These are phyloP conservation scores for Dione vanillae DNA, from an alignment of 2,888 invertebrate genomes.

Conservation along the genomic window DNA sequence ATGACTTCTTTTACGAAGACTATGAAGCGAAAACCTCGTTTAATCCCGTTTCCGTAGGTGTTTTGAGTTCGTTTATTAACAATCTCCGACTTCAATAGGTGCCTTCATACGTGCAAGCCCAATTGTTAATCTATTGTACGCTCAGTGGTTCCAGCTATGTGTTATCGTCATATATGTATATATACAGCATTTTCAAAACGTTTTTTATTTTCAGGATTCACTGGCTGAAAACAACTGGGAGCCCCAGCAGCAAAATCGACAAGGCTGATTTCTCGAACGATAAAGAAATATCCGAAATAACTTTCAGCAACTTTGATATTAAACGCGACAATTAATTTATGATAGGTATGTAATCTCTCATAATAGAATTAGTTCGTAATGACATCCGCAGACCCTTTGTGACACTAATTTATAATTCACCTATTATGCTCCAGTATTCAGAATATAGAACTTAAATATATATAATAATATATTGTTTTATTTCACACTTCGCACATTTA, in stretches of 20 bases:
- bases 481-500: constrained; percentile 30
- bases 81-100: too few species aligned
- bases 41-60: too few species aligned
- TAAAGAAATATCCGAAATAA: constrained; percentile 80
- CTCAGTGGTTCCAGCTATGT: neutral
- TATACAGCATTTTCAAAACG: neutral
- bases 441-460: constrained; percentile 35
- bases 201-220: constrained; percentile 69
- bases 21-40: too few species aligned
- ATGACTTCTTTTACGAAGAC: too few species aligned
- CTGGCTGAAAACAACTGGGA: constrained; percentile 87
- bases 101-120: too few species aligned
- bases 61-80: too few species aligned
- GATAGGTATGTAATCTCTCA: neutral
- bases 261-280: constrained; percentile 88
- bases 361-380: constrained; percentile 16
- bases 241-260: constrained; percentile 89
- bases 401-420: constrained; percentile 44
- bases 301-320: constrained; percentile 80
- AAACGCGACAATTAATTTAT: constrained; percentile 55
- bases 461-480: constrained; percentile 30
- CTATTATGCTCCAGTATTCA: constrained; percentile 34
- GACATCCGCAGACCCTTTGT: constrained; percentile 36
- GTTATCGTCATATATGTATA: neutral
- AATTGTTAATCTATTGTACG: too few species aligned